Conservation (phyloP, 1,140 invertebrate genomes). For the Holcopasites calliopsidis region DNA sequence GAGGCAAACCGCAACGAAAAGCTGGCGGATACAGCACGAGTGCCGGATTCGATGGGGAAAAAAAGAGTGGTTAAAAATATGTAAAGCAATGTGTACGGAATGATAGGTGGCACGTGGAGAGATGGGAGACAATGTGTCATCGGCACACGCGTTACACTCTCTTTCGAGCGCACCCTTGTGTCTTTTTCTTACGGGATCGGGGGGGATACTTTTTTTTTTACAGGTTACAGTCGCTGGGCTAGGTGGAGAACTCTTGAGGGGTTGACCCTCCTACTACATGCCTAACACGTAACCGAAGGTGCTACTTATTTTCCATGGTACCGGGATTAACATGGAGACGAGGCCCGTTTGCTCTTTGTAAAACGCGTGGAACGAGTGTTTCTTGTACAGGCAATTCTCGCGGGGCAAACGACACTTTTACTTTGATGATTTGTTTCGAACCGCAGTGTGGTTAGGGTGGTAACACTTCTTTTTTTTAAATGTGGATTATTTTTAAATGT, state of each 20-base stretch:
- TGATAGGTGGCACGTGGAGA: conserved; percentile 63
- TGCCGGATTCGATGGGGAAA: conserved; percentile 40
- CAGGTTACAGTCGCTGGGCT: conserved; percentile 11
- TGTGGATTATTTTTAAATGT: too few species aligned
- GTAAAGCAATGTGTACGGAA: conserved; percentile 57
- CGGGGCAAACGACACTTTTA: too few species aligned
- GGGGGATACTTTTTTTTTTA: conserved; percentile 60
- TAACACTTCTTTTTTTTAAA: too few species aligned
- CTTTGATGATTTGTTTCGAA: too few species aligned
- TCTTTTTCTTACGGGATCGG: conserved; percentile 23
- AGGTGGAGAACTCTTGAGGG: neutral
- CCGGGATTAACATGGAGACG: conserved; percentile 28
- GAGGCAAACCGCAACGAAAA: conserved; percentile 10
- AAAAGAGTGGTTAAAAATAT: conserved; percentile 68
- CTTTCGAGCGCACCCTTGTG: too few species aligned
- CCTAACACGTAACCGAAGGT: neutral
- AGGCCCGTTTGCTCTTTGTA: neutral
- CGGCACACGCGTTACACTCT: conserved; percentile 36
- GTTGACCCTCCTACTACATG: neutral
- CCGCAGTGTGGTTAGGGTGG: too few species aligned
- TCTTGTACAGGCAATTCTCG: too few species aligned
- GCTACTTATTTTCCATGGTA: conserved; percentile 33
- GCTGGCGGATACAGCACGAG: conserved; percentile 1
- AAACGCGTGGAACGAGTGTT: too few species aligned
- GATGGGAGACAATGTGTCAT: conserved; percentile 61